A percentile compares a stretch with the other conserved stretches of the same genome.
phyloP scores from a whole-genome alignment of 2,113 vertebrate genomes.

The Cacatua alba region DNA sequence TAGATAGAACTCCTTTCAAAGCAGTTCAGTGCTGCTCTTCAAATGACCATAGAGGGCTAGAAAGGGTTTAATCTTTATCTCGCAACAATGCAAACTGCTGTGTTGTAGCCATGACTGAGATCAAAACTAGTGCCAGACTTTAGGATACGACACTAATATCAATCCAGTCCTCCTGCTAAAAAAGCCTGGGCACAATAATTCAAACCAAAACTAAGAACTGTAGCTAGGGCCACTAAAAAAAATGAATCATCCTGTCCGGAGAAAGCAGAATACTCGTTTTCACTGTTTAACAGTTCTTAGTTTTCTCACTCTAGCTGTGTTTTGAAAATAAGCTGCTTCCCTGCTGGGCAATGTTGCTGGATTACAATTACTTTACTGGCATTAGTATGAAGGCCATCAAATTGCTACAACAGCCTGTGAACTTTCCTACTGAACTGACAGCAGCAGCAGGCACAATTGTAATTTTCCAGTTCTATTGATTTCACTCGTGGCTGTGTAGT shows the following conservation, averaged over 20 bases:
- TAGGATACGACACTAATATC: neutral
- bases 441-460: slow-evolving; percentile 1
- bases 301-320: neutral
- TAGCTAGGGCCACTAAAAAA: neutral
- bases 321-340: slow-evolving; percentile 50
- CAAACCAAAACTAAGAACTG: neutral
- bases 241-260: neutral
- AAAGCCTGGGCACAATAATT: neutral
- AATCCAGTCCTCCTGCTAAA: neutral
- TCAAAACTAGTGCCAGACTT: neutral
- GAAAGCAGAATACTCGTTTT: slow-evolving; percentile 10
- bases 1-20: slow-evolving; percentile 3
- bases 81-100: neutral
- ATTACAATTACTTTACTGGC: slow-evolving; percentile 34
- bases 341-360: slow-evolving; percentile 49
- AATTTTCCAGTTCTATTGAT: neutral
- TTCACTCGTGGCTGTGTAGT: neutral
- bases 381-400: neutral
- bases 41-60: neutral
- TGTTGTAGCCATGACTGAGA: neutral
- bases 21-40: neutral
- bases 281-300: neutral
- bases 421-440: neutral
- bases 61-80: neutral
- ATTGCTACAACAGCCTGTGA: neutral